Conservation (phyloP, 2,888 invertebrate species). For the Nysson spinosus region DNA sequence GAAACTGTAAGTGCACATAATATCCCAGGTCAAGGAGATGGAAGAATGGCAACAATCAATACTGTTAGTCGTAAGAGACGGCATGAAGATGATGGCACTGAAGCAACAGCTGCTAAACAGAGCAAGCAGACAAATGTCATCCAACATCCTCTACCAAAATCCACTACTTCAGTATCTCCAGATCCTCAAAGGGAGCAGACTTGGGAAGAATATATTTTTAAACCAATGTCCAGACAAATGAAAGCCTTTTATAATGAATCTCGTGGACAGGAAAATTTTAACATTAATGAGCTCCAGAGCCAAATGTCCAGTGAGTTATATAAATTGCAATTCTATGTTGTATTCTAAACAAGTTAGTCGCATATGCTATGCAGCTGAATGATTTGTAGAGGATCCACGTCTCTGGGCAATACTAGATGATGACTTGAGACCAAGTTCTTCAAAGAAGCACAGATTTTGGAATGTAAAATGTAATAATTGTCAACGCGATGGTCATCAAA, state of each 20-base stretch:
- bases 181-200: background rate
- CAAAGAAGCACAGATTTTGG: slow-evolving; percentile 54
- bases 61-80: slow-evolving; percentile 22
- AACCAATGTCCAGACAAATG: slow-evolving; percentile 78
- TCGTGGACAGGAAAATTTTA: slow-evolving; percentile 83
- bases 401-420: slow-evolving; percentile 69
- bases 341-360: slow-evolving; percentile 2
- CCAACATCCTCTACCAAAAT: background rate
- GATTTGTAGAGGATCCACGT: slow-evolving; percentile 65
- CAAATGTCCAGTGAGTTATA: slow-evolving; percentile 82
- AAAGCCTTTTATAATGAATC: slow-evolving; percentile 83
- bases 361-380: slow-evolving; percentile 12
- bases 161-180: background rate
- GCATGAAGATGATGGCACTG: slow-evolving; percentile 7
- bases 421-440: slow-evolving; percentile 55
- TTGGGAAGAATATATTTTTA: slow-evolving; percentile 59
- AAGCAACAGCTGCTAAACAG: slow-evolving; percentile 6
- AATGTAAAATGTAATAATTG: slow-evolving; percentile 80
- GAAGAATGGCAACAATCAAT: background rate
- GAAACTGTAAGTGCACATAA: slow-evolving; percentile 8
- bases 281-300: slow-evolving; percentile 80
- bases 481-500: slow-evolving; percentile 82
- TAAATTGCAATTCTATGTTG: slow-evolving; percentile 4
- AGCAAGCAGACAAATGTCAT: background rate
- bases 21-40: background rate